Conservation (phyloP, 1,140 invertebrate genomes). For the Coelopa frigida region DNA sequence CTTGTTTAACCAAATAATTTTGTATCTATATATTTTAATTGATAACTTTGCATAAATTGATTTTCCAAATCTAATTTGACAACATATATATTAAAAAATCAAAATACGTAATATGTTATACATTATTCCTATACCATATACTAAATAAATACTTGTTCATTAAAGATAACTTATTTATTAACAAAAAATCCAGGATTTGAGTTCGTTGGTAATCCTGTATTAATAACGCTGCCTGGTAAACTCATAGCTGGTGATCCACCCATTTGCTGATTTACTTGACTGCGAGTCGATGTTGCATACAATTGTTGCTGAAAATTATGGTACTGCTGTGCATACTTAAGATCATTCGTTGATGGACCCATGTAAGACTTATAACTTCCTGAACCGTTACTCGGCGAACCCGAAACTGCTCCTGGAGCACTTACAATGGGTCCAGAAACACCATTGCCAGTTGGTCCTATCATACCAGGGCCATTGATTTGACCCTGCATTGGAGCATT, state of each 20-base stretch:
- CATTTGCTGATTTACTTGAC: constrained; percentile 46
- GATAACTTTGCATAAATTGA: too few relatives aligned
- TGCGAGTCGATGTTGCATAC: constrained; percentile 81
- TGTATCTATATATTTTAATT: too few relatives aligned
- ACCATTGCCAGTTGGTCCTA: constrained; percentile 46
- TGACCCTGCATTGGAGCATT: background rate
- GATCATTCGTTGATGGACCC: constrained; percentile 76
- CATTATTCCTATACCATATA: background rate
- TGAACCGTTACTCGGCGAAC: constrained; percentile 36
- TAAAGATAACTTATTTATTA: constrained; percentile 24
- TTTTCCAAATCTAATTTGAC: too few relatives aligned
- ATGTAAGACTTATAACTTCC: constrained; percentile 54
- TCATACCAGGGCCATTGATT: constrained; percentile 17
- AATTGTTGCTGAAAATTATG: constrained; percentile 92
- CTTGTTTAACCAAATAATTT: background rate
- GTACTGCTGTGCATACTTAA: constrained; percentile 89
- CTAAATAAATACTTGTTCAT: background rate
- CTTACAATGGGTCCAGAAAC: constrained; percentile 40
- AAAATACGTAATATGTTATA: too few relatives aligned
- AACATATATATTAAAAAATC: too few relatives aligned
- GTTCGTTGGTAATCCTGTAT: constrained; percentile 29
- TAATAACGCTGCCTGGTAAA: constrained; percentile 25
- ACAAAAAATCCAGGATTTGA: constrained; percentile 36
- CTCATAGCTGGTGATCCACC: constrained; percentile 25
- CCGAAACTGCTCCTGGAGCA: constrained; percentile 44